Percentiles rank a stretch among this genome's conserved stretches.
These are phyloP conservation scores for Frankliniella intonsa DNA, from an alignment of 2,888 invertebrate species.

Conservation along the genomic window DNA sequence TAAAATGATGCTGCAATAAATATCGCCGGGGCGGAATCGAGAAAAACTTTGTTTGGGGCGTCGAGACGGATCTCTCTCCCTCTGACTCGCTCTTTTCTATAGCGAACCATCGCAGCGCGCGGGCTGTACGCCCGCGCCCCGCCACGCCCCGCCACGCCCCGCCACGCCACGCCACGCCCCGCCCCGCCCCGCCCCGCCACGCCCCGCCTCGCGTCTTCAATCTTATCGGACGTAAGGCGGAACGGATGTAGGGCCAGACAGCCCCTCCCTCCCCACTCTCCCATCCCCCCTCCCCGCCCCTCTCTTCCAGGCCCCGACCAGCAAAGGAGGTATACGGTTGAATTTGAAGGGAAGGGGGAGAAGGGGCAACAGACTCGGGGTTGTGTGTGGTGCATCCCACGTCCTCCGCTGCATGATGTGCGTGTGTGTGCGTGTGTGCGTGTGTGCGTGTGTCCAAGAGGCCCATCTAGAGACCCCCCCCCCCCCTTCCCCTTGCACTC, in stretches of 20 bases:
- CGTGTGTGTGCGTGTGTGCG: neutral
- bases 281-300: no score
- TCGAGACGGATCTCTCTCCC: neutral
- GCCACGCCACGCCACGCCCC: no score
- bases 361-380: neutral
- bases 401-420: neutral
- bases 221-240: constrained; percentile 26
- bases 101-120: no score
- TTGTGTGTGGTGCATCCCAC: neutral
- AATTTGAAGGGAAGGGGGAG: no score
- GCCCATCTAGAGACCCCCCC: no score
- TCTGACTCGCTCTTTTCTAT: neutral
- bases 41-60: constrained; percentile 26
- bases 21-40: constrained; percentile 29
- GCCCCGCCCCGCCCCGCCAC: no score
- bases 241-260: neutral
- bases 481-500: no score
- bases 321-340: no score
- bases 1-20: constrained; percentile 25
- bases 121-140: constrained; percentile 1
- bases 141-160: no score
- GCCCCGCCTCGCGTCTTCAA: constrained; percentile 38
- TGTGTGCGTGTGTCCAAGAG: neutral
- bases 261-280: constrained; percentile 31
- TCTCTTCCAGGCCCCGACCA: constrained; percentile 38